Evolutionary conservation across 35 echinoderm and acorn worm species (phyloP).

Genomic region (Apostichopus japonicus): DNA sequence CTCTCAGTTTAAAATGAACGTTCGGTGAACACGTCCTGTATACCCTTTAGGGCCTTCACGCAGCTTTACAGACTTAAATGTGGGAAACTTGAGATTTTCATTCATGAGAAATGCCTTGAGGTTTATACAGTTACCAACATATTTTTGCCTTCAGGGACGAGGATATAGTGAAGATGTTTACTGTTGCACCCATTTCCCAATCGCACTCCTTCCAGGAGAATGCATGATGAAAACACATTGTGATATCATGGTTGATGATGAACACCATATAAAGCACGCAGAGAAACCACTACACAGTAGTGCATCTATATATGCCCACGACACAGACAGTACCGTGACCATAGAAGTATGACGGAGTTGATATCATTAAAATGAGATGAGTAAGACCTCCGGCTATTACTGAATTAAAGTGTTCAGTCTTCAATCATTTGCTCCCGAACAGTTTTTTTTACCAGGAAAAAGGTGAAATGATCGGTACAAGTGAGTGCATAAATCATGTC

Average conservation of each 20-base stretch:
- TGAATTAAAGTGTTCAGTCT: constrained; percentile 26
- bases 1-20: too few relatives aligned
- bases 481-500: not conserved
- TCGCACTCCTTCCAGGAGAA: constrained; percentile 14
- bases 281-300: not conserved
- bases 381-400: constrained; percentile 30
- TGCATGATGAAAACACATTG: constrained; percentile 44
- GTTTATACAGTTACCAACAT: not conserved
- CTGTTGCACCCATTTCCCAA: not conserved
- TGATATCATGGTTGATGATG: constrained; percentile 4
- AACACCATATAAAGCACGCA: not conserved
- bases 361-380: constrained; percentile 49
- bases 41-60: too few relatives aligned
- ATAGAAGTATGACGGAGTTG: not conserved
- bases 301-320: not conserved
- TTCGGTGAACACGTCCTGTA: too few relatives aligned
- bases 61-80: too few relatives aligned
- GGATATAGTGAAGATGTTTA: not conserved
- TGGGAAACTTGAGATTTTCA: too few relatives aligned
- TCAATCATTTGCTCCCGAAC: constrained; percentile 12
- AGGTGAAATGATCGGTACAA: constrained; percentile 33
- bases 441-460: not conserved
- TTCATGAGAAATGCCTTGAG: too few relatives aligned
- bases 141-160: not conserved
- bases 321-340: not conserved